Conservation (phyloP, 2,113 vertebrate species). For the Hydropotes inermis region DNA sequence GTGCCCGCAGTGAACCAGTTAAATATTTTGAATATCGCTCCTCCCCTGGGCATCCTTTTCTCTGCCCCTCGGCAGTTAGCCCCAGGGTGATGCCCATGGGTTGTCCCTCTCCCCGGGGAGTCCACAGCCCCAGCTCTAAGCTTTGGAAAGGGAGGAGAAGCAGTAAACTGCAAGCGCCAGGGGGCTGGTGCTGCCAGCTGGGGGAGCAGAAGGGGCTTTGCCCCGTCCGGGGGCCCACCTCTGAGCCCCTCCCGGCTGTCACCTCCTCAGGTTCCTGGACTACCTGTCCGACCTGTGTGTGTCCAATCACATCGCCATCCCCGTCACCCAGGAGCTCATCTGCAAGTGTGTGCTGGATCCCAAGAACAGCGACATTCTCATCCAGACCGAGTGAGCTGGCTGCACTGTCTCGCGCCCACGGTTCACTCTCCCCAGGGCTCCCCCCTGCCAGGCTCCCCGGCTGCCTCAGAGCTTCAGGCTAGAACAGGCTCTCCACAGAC, state of each 20-base stretch:
- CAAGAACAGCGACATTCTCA: slow-evolving; percentile 97
- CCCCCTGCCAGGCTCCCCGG: neutral
- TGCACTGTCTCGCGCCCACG: fast-evolving
- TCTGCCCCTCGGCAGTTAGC: too few relatives aligned
- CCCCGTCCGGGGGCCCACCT: too few relatives aligned
- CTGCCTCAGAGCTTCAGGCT: neutral
- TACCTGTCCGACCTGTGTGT: slow-evolving; percentile 98
- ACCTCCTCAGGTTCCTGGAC: slow-evolving; percentile 91
- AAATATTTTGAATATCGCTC: neutral
- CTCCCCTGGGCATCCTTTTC: neutral
- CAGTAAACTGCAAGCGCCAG: neutral
- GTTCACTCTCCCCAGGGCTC: fast-evolving
- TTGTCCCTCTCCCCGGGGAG: neutral
- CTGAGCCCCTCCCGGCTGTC: neutral
- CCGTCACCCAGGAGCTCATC: slow-evolving; percentile 98
- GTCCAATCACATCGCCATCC: slow-evolving; percentile 97
- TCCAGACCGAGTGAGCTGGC: slow-evolving; percentile 95
- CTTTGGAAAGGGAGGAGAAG: neutral
- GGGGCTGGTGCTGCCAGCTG: neutral
- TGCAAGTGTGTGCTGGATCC: slow-evolving; percentile 98
- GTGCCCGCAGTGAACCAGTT: neutral
- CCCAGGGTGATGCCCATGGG: neutral
- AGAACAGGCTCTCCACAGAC: neutral
- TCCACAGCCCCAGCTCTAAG: neutral
- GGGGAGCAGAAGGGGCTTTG: neutral